phyloP scores from a whole-genome alignment of 2,797 vertebrate genomes.

The Chromobotia macracanthus region DNA sequence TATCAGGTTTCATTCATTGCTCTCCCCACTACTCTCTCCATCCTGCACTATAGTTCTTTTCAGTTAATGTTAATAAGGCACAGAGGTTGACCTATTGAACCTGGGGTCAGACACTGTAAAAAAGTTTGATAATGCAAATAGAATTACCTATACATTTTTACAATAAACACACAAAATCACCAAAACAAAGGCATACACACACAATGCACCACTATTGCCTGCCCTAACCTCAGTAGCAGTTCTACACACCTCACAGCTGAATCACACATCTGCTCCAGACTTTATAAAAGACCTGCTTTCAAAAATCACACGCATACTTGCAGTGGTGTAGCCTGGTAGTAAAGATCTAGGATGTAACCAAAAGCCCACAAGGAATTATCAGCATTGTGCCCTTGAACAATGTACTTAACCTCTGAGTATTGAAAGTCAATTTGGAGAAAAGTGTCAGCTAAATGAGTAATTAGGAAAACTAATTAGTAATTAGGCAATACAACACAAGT shows the following conservation, averaged over 20 bases:
- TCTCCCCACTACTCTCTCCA: not conserved
- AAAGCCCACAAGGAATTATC: not conserved
- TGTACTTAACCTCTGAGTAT: not conserved
- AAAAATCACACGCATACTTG: constrained; percentile 2
- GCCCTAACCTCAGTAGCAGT: not conserved
- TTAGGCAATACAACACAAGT: constrained; percentile 8
- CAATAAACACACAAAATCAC: not conserved
- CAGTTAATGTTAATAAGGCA: not conserved
- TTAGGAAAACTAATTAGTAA: constrained; percentile 9
- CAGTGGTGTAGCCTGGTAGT: not conserved
- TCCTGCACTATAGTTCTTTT: not conserved
- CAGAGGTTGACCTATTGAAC: not conserved
- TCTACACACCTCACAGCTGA: not conserved
- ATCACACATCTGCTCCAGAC: no score
- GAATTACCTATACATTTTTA: not conserved
- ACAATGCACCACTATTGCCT: not conserved
- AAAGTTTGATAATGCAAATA: not conserved
- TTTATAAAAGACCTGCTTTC: not conserved
- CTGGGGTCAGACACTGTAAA: not conserved
- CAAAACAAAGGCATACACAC: not conserved
- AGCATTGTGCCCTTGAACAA: constrained; percentile 4
- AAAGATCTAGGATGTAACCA: not conserved
- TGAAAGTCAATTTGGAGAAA: not conserved
- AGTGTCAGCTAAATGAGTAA: not conserved
- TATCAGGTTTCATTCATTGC: not conserved